Base-by-base conservation (phyloP, 2,888 invertebrate genomes). In the Neoscelio sp. region DNA sequence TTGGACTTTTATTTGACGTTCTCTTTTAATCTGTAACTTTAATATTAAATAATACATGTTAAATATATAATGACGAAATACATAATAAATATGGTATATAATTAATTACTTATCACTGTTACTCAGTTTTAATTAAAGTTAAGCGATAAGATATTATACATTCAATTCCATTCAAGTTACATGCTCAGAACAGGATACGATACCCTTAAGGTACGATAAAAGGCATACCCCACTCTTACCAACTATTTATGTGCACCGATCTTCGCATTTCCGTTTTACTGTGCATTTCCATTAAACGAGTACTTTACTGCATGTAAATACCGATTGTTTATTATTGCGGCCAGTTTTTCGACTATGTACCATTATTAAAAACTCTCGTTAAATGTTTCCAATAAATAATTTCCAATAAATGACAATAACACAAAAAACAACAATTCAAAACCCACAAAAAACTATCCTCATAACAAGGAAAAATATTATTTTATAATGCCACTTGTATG, bases 191-290 rank as follows among this genome's bases (percentile, higher is more conserved):
- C 35, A 35, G 30, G 56, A 67, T 56, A 26, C 35, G 68, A 48
- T 56, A 68, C 12, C 28, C 48, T 68, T 56, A 68, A 68, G 38
- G 56, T 68, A 68, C 58, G 68, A 58, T 40, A 40, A 68, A 68
- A 68, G 46, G 23, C 17, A 10, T 26, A 10, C 38, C 56, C 67
- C 56, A 5, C 56, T 28, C 46, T 56, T 35, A 42, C 38, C 48
- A 30, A 38, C 46, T 58, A 46, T 70, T 58, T 70, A 70, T 70
- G 48, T 70, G 68, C 58, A 48, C 58, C 30, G 40, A 70, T 70
- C 48, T 58, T 28, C 28, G 10, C 38, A 30, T 70, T 70, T 70
- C 48, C 48, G 40, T 58, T 70, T 38, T 6, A 58, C 56, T 46
- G 48, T 48, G 48, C 40, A 70, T 38, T 70, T 48, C 58, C 28